A percentile compares a stretch with the other conserved stretches of the same genome.
Evolutionary conservation across 2,113 vertebrate genomes (phyloP).

Genomic region (Gambusia holbrooki): DNA sequence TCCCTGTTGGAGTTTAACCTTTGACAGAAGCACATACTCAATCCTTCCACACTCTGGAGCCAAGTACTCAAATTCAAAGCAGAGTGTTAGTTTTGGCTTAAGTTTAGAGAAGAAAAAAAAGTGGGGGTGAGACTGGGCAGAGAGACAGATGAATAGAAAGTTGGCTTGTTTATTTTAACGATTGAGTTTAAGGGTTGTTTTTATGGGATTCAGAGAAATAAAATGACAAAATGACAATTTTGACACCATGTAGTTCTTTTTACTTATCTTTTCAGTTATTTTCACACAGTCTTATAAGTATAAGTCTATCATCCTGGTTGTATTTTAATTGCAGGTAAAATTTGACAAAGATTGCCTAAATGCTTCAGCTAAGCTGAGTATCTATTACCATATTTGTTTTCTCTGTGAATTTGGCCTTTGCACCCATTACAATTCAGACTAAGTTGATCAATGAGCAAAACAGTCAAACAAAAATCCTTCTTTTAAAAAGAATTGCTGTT

Average conservation of each 20-base stretch:
- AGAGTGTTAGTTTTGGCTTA: conserved; percentile 77
- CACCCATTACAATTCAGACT: conserved; percentile 1
- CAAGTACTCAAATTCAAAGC: conserved; percentile 73
- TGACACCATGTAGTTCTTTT: not conserved
- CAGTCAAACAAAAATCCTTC: not conserved
- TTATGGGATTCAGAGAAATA: conserved; percentile 10
- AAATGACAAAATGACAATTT: not conserved
- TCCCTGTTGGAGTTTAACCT: conserved; percentile 65
- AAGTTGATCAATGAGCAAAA: conserved; percentile 12
- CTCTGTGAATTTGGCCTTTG: not conserved
- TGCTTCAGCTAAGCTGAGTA: conserved; percentile 9
- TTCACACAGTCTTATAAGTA: too few species aligned
- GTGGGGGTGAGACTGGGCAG: conserved; percentile 33
- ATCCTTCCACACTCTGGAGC: conserved; percentile 62
- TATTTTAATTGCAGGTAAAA: too few species aligned
- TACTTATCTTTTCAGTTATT: too few species aligned
- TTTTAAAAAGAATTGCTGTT: not conserved
- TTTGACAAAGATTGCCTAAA: not conserved
- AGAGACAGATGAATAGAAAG: conserved; percentile 49
- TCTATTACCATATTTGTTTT: not conserved
- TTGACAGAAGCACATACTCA: conserved; percentile 68
- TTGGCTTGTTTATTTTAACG: conserved; percentile 31
- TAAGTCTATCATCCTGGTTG: not conserved
- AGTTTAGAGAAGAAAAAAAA: conserved; percentile 50
- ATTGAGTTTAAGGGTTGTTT: conserved; percentile 29